These are phyloP conservation scores for Labia minor DNA, from an alignment of 2,888 invertebrate species.

Conservation along the genomic window DNA sequence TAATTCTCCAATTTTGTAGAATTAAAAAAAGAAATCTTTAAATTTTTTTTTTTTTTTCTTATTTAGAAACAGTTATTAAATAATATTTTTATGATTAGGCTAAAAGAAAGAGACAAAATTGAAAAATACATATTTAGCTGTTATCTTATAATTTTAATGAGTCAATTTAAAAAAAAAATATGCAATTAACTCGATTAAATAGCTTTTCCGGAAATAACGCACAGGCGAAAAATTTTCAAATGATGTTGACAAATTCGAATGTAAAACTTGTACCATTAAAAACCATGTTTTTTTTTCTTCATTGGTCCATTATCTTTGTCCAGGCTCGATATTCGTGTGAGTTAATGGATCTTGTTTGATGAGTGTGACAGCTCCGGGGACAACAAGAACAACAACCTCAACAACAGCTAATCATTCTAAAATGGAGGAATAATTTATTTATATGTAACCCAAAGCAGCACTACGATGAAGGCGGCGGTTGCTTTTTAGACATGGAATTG, in stretches of 20 bases:
- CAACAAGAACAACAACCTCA: neutral
- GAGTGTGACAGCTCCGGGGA: constrained; percentile 2
- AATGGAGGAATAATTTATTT: constrained; percentile 13
- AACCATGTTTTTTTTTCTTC: neutral
- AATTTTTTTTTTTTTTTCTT: no score
- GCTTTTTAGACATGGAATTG: neutral
- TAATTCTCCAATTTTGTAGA: no score
- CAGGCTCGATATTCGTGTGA: neutral
- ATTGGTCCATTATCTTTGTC: neutral
- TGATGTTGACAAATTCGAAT: constrained; percentile 1
- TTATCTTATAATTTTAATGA: no score
- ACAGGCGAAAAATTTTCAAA: neutral
- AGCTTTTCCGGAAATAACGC: neutral
- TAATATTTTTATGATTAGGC: no score
- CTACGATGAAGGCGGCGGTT: neutral
- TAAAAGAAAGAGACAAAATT: no score
- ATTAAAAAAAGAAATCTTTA: no score
- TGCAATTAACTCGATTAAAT: neutral
- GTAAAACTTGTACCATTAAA: constrained; percentile 13
- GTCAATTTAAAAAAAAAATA: neutral
- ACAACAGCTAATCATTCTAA: constrained; percentile 4
- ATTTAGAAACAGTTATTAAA: no score
- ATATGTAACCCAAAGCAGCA: neutral
- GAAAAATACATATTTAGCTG: no score
- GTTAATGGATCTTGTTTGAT: constrained; percentile 8